These are phyloP conservation scores for Erebia epiphron DNA, from an alignment of 2,888 invertebrate species.

Conservation along the genomic window DNA sequence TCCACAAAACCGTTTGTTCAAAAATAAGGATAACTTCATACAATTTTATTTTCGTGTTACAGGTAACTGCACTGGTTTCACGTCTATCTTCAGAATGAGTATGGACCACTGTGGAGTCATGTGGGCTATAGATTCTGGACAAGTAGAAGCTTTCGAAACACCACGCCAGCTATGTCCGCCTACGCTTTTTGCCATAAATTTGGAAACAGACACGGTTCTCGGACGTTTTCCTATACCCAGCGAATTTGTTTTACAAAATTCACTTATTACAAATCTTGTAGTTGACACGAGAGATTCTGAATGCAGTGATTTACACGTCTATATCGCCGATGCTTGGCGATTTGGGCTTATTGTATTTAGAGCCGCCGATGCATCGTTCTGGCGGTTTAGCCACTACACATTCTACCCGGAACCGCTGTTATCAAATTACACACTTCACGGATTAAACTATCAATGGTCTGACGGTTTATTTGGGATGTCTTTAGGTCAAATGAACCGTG, in stretches of 20 bases:
- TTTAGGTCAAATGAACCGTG: constrained; percentile 81
- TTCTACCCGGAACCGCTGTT: constrained; percentile 89
- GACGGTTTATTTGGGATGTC: constrained; percentile 92
- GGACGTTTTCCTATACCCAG: constrained; percentile 86
- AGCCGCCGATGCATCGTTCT: constrained; percentile 82
- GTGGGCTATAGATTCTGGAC: constrained; percentile 92
- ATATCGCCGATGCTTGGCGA: constrained; percentile 87
- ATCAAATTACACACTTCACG: constrained; percentile 89
- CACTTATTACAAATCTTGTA: constrained; percentile 86
- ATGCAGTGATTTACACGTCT: constrained; percentile 86
- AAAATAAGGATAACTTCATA: background rate
- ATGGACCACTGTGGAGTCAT: constrained; percentile 90
- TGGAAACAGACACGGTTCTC: constrained; percentile 85
- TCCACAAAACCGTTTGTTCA: background rate
- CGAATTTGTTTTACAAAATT: constrained; percentile 86
- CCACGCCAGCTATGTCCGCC: constrained; percentile 88
- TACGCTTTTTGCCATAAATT: constrained; percentile 87
- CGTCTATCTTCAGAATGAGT: constrained; percentile 90
- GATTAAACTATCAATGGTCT: constrained; percentile 90
- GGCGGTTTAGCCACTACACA: constrained; percentile 86
- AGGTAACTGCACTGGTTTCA: constrained; percentile 84
- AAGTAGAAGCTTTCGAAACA: constrained; percentile 85
- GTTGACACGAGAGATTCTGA: constrained; percentile 85
- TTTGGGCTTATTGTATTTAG: constrained; percentile 85
- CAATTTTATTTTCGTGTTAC: constrained; percentile 35